phyloP scores from a whole-genome alignment of 2,113 vertebrate species.

The Dinomys branickii region DNA sequence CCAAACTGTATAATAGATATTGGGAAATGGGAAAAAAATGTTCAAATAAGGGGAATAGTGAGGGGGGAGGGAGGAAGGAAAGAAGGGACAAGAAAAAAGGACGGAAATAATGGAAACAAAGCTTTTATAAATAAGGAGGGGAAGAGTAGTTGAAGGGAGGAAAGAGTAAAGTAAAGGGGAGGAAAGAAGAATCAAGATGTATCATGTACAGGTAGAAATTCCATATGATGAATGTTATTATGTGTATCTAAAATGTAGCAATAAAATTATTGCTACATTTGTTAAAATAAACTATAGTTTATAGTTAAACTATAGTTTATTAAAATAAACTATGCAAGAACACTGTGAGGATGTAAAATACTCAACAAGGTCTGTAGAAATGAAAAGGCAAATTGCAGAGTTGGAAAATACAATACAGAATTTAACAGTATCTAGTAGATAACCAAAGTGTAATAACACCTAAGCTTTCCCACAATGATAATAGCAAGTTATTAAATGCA shows the following conservation, averaged over 20 bases:
- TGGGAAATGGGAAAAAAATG: neutral
- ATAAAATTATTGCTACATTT: neutral
- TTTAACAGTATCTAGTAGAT: neutral
- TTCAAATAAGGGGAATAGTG: neutral
- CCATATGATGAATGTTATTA: neutral
- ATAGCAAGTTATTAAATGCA: neutral
- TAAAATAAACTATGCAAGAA: neutral
- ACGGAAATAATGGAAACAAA: neutral
- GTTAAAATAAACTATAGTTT: neutral
- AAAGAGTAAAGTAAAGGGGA: neutral
- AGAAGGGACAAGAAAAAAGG: neutral
- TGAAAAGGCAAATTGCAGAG: conserved; percentile 45
- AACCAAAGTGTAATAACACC: neutral
- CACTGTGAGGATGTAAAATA: neutral
- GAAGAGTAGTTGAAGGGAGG: neutral
- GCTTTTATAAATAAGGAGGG: neutral
- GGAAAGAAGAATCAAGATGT: neutral
- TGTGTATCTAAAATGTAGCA: neutral
- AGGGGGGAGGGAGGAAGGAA: neutral
- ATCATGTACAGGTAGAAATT: neutral
- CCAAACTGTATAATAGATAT: neutral
- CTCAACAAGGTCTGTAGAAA: conserved; percentile 16
- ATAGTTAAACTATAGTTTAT: neutral
- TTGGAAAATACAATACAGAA: neutral
- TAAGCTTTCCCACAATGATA: neutral